Conservation (phyloP, 2,113 vertebrate species). For the Amblyopsis rosae region DNA sequence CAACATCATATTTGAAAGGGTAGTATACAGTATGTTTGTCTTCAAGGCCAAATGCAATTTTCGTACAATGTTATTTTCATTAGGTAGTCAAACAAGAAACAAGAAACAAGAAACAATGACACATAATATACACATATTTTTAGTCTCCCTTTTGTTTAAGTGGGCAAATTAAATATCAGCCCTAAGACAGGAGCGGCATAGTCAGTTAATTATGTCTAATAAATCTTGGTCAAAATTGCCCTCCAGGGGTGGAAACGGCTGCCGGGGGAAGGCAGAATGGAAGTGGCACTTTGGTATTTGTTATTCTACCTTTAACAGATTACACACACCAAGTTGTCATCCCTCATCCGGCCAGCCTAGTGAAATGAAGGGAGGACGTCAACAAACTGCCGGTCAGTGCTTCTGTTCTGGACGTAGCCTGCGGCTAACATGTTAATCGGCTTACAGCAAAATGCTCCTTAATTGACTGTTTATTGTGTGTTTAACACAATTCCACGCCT, state of each 20-base stretch:
- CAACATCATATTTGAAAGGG: too few relatives aligned
- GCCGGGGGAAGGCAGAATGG: slow-evolving; percentile 69
- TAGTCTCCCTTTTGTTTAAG: slow-evolving; percentile 74
- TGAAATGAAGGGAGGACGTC: slow-evolving; percentile 69
- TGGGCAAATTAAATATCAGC: slow-evolving; percentile 75
- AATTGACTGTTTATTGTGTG: slow-evolving; percentile 73
- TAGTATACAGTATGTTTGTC: too few relatives aligned
- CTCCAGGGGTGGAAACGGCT: slow-evolving; percentile 74
- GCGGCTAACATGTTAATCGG: slow-evolving; percentile 72
- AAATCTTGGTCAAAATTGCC: slow-evolving; percentile 79
- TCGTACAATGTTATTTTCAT: too few relatives aligned
- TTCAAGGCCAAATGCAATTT: too few relatives aligned
- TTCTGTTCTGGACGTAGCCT: slow-evolving; percentile 72
- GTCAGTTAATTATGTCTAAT: slow-evolving; percentile 81
- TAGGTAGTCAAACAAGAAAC: slow-evolving; percentile 8
- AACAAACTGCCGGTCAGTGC: slow-evolving; percentile 61
- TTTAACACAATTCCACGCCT: slow-evolving; percentile 69
- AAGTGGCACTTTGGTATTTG: slow-evolving; percentile 80
- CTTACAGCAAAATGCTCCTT: slow-evolving; percentile 69
- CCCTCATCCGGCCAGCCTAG: slow-evolving; percentile 62
- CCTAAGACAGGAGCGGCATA: slow-evolving; percentile 70
- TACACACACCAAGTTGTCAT: slow-evolving; percentile 71
- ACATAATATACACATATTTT: slow-evolving; percentile 47
- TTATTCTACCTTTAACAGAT: slow-evolving; percentile 79
- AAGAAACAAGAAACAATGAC: slow-evolving; percentile 45